Evolutionary conservation across 2,888 invertebrate genomes (phyloP), one percentile per base, ranked within the genome.

Genomic region (Microplitis deprimator): DNA sequence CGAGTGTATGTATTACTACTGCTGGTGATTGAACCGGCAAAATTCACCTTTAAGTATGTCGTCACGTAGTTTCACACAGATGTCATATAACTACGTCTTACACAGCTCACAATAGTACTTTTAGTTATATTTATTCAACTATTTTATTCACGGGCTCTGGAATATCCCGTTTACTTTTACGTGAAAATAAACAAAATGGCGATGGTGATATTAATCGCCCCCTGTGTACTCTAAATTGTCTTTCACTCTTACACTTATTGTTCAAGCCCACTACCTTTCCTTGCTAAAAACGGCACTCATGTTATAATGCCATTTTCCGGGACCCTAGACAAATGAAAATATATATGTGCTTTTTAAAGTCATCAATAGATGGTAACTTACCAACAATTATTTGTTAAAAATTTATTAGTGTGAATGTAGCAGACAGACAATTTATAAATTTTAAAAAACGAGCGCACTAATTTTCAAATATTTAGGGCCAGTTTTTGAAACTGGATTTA

Each of bases 151-250:
- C 64, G 73, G 64, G 20, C 29, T 41, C 8, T 64, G 17, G 38
- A 29, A 29, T n/a, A 59, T 41, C 41, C 73, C 65, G 65, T 73
- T 64, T 65, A 73, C 84, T 85, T 92, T 90, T 91, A 91, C 92
- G 92, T 91, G 93, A 94, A 94, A 94, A 94, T 94, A 94, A 94
- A 94, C 94, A 94, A 94, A 94, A 94, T 94, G 94, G 94, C 93
- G 93, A 84, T 84, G 77, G 13, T 16, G 50, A 73, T 40, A 68
- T 73, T 68, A 69, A 64, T 77, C 77, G 64, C 64, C 77, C 64
- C 62, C 29, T 17, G 73, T 73, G 10, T 20, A 71, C 64, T 29
- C 64, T 39, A 64, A 41, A 41, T 73, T 41, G 64, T 41, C 50
- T 13, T 50, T 50, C 50, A 50, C 50, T 50, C 50, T 50, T 50